Evolutionary conservation across 2,797 vertebrate species (phyloP).

Genomic region (Simalia tracyae): DNA sequence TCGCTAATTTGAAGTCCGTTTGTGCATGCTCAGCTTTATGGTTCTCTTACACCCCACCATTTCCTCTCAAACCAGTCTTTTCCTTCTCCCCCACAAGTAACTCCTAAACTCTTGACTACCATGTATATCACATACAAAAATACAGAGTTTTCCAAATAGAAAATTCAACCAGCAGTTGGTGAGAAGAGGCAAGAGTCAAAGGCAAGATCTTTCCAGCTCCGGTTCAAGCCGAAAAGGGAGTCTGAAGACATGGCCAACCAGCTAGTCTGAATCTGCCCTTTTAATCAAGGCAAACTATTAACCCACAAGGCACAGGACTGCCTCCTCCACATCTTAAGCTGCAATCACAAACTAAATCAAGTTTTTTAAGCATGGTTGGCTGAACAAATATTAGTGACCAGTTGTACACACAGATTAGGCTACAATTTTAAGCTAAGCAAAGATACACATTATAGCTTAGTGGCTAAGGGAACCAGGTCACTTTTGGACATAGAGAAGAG

Average conservation of each 20-base stretch:
- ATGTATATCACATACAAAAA: not conserved
- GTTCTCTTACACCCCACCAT: not conserved
- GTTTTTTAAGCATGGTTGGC: too few relatives aligned
- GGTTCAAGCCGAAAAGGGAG: not conserved
- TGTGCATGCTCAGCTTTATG: not conserved
- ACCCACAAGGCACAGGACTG: not conserved
- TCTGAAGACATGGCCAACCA: not conserved
- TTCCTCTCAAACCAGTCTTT: not conserved
- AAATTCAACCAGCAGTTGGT: not conserved
- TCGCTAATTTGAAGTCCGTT: not conserved
- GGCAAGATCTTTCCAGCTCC: not conserved
- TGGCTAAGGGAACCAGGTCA: too few relatives aligned
- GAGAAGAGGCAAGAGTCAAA: not conserved
- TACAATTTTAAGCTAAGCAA: too few relatives aligned
- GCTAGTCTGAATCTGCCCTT: not conserved
- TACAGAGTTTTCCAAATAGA: not conserved
- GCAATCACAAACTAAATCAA: too few relatives aligned
- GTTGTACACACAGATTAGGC: too few relatives aligned
- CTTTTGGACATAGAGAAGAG: too few relatives aligned
- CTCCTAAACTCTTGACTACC: not conserved
- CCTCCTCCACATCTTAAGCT: not conserved
- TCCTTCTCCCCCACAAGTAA: not conserved
- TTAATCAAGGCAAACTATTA: not conserved
- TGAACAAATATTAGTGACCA: too few relatives aligned
- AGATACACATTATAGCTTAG: too few relatives aligned